Conservation (phyloP, 2,797 vertebrate species). For the Lophius americanus region DNA sequence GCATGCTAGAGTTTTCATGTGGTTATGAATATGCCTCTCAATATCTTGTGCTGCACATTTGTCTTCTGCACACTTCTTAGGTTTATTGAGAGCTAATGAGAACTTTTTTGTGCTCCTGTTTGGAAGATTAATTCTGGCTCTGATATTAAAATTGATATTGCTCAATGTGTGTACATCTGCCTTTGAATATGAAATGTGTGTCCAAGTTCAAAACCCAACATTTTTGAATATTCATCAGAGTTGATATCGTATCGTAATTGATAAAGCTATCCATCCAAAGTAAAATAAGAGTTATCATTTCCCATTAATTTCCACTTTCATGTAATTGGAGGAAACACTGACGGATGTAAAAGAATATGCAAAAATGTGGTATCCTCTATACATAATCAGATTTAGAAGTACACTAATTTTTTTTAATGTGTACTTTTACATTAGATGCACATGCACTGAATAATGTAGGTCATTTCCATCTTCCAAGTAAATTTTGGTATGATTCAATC, state of each 20-base stretch:
- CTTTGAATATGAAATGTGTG: background rate
- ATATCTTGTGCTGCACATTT: background rate
- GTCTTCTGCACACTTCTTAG: background rate
- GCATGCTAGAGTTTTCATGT: background rate
- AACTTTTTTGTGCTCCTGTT: background rate
- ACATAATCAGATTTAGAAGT: no score
- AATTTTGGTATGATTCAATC: background rate
- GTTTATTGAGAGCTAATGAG: background rate
- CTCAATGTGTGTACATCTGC: background rate
- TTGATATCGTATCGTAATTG: background rate
- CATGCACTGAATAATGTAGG: background rate
- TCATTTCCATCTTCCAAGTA: background rate
- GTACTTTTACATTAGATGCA: background rate
- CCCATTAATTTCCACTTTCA: constrained; percentile 1
- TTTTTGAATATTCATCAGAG: constrained; percentile 11
- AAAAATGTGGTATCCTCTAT: background rate
- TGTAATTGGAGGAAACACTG: background rate
- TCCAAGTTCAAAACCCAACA: background rate
- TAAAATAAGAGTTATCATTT: constrained; percentile 22
- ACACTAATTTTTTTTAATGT: no score
- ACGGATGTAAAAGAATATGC: background rate
- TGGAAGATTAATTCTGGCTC: background rate
- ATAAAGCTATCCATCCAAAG: constrained; percentile 13
- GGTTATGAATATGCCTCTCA: background rate
- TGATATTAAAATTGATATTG: constrained; percentile 2